phyloP scores from a whole-genome alignment of 2,113 vertebrate genomes.

The Morphnarchus princeps region DNA sequence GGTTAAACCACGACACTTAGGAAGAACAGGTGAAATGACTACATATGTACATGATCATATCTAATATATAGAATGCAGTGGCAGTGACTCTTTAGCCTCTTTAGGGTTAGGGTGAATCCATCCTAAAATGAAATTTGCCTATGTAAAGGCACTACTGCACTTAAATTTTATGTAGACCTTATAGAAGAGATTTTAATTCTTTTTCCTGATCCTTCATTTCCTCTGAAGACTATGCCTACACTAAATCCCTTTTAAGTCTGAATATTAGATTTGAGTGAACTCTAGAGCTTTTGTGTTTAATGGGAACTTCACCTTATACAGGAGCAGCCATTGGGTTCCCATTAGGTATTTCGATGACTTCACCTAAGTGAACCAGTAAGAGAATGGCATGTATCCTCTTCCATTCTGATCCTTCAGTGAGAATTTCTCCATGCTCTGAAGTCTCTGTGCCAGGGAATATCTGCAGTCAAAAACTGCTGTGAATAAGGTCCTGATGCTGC shows the following conservation, averaged over 20 bases:
- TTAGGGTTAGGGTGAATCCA: not conserved
- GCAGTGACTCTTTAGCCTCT: not conserved
- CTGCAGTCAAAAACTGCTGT: not conserved
- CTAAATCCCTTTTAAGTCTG: not conserved
- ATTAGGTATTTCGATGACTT: not conserved
- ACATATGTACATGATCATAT: accelerated
- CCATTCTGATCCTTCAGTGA: not conserved
- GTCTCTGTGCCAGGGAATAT: not conserved
- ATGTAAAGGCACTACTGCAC: not conserved
- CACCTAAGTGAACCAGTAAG: not conserved
- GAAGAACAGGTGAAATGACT: not conserved
- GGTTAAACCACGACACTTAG: too few species aligned
- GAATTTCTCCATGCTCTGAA: not conserved
- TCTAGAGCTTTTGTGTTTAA: not conserved
- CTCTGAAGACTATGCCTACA: not conserved
- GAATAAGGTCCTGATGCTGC: not conserved
- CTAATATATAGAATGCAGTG: too few species aligned
- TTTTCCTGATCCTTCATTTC: not conserved
- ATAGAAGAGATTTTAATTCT: not conserved
- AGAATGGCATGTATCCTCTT: not conserved
- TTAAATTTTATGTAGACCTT: not conserved
- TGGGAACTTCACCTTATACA: not conserved
- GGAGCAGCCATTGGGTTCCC: not conserved
- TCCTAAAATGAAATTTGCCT: not conserved
- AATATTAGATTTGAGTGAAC: not conserved